Conservation (phyloP, 2,797 vertebrate species). For the Prunella strophiata region DNA sequence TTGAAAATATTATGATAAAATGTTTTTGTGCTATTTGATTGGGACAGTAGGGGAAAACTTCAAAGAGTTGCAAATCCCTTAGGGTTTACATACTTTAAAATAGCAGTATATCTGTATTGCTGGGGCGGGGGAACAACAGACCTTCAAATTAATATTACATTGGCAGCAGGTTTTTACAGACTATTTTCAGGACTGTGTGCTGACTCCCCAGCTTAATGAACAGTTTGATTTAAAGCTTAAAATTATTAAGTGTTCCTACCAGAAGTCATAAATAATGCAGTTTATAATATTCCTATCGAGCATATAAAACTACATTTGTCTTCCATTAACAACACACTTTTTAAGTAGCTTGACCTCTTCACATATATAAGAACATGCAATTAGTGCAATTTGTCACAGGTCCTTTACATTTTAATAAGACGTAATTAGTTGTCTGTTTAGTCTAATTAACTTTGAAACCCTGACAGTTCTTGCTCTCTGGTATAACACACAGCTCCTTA, state of each 20-base stretch:
- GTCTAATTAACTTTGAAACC: conserved; percentile 81
- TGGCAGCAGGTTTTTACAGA: conserved; percentile 62
- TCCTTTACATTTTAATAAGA: conserved; percentile 80
- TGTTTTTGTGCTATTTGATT: conserved; percentile 14
- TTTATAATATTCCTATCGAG: conserved; percentile 78
- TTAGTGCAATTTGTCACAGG: conserved; percentile 82
- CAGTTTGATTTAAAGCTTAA: conserved; percentile 77
- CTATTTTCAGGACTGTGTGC: conserved; percentile 63
- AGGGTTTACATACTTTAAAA: conserved; percentile 54
- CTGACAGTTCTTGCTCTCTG: conserved; percentile 71
- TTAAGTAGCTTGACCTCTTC: conserved; percentile 78
- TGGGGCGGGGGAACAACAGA: not conserved
- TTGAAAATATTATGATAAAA: conserved; percentile 1
- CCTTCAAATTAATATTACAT: conserved; percentile 69
- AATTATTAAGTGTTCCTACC: conserved; percentile 74
- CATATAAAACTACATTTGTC: conserved; percentile 77
- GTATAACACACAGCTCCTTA: conserved; percentile 58
- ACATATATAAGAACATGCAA: conserved; percentile 75
- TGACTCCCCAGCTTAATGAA: conserved; percentile 71
- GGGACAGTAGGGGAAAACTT: conserved; percentile 5
- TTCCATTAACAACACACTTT: conserved; percentile 76
- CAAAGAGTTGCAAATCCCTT: conserved; percentile 46
- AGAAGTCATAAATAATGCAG: conserved; percentile 79
- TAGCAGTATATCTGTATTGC: conserved; percentile 34
- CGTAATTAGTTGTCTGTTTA: conserved; percentile 81